Base-by-base conservation (phyloP, 2,888 invertebrate species). In the Muscina levida region DNA sequence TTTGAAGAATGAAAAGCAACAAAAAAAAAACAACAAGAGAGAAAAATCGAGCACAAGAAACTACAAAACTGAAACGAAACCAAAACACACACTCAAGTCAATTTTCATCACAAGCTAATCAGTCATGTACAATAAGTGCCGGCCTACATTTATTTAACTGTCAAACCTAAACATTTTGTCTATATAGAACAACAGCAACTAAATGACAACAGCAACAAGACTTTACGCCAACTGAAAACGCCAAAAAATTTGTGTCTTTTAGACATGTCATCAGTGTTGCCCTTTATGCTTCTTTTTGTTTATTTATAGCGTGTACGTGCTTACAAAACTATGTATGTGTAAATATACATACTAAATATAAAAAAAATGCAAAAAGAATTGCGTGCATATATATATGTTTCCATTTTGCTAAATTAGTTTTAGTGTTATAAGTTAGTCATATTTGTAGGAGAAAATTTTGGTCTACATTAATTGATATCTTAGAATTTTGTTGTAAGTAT, bases 111-210 rank as follows among this genome's bases (percentile, higher is more conserved):
- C 56, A 48, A 46, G 71, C 56, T 48, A 71, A 51, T 68, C 48
- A 51, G 19, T 68, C 51, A 62, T 67, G 77, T 77, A 77, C 72
- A 68, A 72, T 72, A 77, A 83, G 83, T 82, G 81, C 82, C 79
- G 80, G 79, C 74, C 79, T 77, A 82, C 82, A 82, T 83, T 78
- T 77, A 79, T 83, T 82, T 57, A 77, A 74, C 68, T 75, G 81
- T 77, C 81, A 81, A 75, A 82, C 72, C 42, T 53, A 56, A 66
- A 51, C 15, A 80, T 51, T 75, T 72, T 74, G 65, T 78, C 67
- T 77, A 37, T 26, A 15, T 26, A 37, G 10, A 53, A 37, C 44
- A 31, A 48, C 31, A 17, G 19, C 48, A 13, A 51, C 15, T 31
- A 48, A 24, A 46, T n/a, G 42, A 31, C 22, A 19, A 8, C 10